A percentile compares a stretch with the other conserved stretches of the same genome.
These are phyloP conservation scores for Tupiocoris notatus DNA, from an alignment of 2,888 invertebrate genomes.

Conservation along the genomic window DNA sequence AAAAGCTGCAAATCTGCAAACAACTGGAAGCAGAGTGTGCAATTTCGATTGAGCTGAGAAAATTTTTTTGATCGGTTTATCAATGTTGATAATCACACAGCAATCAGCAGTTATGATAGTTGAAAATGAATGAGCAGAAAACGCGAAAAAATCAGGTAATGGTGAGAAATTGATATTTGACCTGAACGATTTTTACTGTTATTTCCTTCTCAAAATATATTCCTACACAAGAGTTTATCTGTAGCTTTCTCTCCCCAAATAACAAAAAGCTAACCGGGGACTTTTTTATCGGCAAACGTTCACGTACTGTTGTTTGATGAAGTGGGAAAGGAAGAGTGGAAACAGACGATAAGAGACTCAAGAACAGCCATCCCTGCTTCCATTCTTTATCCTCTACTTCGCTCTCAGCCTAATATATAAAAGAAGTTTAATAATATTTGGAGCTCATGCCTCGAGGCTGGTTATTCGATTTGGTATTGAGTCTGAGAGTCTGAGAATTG, in stretches of 20 bases:
- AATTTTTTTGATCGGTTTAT: too few relatives aligned
- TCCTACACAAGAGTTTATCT: not conserved
- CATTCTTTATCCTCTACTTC: not conserved
- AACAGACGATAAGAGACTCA: not conserved
- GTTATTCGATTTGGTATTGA: not conserved
- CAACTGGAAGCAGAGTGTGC: too few relatives aligned
- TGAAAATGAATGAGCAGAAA: too few relatives aligned
- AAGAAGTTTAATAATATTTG: not conserved
- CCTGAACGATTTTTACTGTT: not conserved
- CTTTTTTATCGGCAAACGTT: not conserved
- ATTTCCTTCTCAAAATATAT: not conserved
- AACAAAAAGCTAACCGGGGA: not conserved
- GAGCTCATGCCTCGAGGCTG: not conserved
- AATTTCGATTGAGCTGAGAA: too few relatives aligned
- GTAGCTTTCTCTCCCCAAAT: not conserved
- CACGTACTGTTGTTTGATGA: not conserved
- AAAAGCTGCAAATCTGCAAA: too few relatives aligned
- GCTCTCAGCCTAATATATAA: not conserved
- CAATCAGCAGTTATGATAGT: too few relatives aligned
- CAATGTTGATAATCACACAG: too few relatives aligned
- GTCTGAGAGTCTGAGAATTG: not conserved
- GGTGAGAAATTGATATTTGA: too few relatives aligned
- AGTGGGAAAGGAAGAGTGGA: not conserved
- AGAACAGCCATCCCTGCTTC: not conserved
- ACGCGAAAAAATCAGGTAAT: too few relatives aligned